These are phyloP conservation scores for Manis pentadactyla DNA, from an alignment of 2,797 vertebrate species.

Conservation along the genomic window DNA sequence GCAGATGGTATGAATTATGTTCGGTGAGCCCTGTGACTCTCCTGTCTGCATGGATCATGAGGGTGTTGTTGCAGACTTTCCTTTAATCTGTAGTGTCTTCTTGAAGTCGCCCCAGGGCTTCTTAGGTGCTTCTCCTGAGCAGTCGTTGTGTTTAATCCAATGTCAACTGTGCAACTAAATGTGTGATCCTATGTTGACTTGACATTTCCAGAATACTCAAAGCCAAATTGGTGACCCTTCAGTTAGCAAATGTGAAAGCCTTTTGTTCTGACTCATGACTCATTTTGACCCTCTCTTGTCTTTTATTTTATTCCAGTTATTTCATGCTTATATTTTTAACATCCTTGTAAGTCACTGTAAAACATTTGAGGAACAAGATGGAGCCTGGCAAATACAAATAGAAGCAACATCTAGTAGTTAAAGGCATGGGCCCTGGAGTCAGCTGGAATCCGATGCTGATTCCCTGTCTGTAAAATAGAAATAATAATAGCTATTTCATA, in stretches of 20 bases:
- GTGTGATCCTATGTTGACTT: neutral
- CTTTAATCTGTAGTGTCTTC: neutral
- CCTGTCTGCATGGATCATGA: neutral
- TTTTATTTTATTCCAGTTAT: neutral
- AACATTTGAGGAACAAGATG: neutral
- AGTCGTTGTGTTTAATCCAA: neutral
- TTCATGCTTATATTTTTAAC: slow-evolving; percentile 14
- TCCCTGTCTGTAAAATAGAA: neutral
- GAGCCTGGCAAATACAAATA: neutral
- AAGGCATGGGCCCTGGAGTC: neutral
- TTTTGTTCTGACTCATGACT: slow-evolving; percentile 35
- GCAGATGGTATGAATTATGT: neutral
- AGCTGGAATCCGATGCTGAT: neutral
- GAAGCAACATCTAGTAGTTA: neutral
- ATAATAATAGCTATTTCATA: neutral
- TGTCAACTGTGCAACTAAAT: neutral
- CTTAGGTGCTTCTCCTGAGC: neutral
- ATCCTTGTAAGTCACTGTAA: neutral
- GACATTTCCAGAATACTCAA: neutral
- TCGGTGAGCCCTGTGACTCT: neutral
- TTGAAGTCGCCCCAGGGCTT: neutral
- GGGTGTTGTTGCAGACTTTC: neutral
- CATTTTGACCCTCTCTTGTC: neutral
- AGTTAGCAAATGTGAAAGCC: neutral
- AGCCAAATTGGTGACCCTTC: neutral